phyloP scores from a whole-genome alignment of 1,140 invertebrate genomes.

The Pachypsylla venusta region DNA sequence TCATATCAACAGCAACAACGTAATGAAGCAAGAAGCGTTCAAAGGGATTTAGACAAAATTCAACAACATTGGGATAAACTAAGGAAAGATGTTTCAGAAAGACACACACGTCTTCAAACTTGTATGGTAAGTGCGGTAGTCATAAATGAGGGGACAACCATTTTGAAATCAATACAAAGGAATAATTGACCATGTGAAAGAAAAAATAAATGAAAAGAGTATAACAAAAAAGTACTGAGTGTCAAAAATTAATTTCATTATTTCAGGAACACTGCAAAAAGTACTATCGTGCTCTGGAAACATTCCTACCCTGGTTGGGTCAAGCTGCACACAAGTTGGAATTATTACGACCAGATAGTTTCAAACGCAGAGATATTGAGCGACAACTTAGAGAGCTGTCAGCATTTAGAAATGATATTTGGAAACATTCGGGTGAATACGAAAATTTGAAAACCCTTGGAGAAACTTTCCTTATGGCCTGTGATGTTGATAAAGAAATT shows the following conservation, averaged over 20 bases:
- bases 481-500: slow-evolving; percentile 79
- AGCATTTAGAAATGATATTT: slow-evolving; percentile 78
- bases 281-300: slow-evolving; percentile 67
- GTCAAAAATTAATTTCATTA: slow-evolving; percentile 7
- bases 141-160: not conserved
- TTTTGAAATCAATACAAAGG: slow-evolving; percentile 3
- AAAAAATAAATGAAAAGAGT: slow-evolving; percentile 9
- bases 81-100: slow-evolving; percentile 65
- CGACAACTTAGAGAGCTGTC: slow-evolving; percentile 80
- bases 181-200: not conserved
- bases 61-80: slow-evolving; percentile 80
- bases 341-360: slow-evolving; percentile 56
- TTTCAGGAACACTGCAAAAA: slow-evolving; percentile 69
- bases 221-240: not conserved
- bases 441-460: slow-evolving; percentile 72
- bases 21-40: slow-evolving; percentile 36
- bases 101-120: slow-evolving; percentile 69
- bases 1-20: slow-evolving; percentile 31
- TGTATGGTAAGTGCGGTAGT: slow-evolving; percentile 38
- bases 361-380: slow-evolving; percentile 73
- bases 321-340: slow-evolving; percentile 74
- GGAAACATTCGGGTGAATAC: slow-evolving; percentile 82
- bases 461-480: slow-evolving; percentile 67
- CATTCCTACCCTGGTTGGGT: slow-evolving; percentile 74
- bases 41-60: slow-evolving; percentile 67